Evolutionary conservation across 1,140 invertebrate genomes (phyloP).

Genomic region (Formica selysi): DNA sequence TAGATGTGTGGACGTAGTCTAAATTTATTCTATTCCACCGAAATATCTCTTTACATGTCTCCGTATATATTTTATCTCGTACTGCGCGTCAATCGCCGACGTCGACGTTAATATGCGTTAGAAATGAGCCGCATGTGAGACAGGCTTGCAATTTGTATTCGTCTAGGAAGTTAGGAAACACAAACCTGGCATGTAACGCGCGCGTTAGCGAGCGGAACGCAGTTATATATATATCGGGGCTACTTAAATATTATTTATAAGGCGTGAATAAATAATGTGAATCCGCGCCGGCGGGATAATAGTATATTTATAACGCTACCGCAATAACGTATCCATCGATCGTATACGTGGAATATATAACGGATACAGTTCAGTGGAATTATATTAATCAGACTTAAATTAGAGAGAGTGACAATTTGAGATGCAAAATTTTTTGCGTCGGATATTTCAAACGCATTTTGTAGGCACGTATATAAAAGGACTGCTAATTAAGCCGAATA

Average conservation of each 20-base stretch:
- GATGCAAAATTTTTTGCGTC: background rate
- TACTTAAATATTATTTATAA: constrained; percentile 25
- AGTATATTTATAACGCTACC: background rate
- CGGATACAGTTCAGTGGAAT: background rate
- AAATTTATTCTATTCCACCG: background rate
- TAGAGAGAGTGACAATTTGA: background rate
- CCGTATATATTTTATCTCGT: background rate
- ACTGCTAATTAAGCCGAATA: background rate
- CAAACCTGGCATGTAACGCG: background rate
- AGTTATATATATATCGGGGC: background rate
- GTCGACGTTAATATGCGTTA: background rate
- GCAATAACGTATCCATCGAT: background rate
- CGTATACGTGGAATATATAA: constrained; percentile 5
- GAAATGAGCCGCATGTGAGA: constrained; percentile 11
- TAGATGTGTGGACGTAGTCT: background rate
- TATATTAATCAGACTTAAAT: constrained; percentile 19
- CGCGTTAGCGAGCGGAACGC: background rate
- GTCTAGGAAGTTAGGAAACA: background rate
- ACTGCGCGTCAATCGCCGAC: background rate
- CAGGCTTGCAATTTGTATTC: constrained; percentile 32
- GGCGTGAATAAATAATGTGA: constrained; percentile 1
- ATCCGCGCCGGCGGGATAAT: background rate
- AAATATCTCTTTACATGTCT: too few relatives aligned
- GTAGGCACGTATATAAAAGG: too few relatives aligned
- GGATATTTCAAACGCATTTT: background rate